phyloP scores from a whole-genome alignment of 2,797 vertebrate species.

The Remorina albescens region DNA sequence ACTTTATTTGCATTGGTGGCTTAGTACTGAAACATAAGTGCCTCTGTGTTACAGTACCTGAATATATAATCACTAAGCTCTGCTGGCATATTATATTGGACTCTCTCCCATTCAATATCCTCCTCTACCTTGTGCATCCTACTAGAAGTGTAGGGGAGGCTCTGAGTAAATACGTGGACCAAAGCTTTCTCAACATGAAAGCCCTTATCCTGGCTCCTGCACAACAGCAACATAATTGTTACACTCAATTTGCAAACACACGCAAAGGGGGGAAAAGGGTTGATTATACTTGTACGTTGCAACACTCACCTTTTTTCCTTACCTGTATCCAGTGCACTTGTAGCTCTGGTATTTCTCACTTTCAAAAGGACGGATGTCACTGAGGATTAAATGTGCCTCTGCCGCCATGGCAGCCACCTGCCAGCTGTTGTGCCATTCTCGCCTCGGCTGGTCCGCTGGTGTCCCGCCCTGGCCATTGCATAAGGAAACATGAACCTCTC shows the following conservation, averaged over 20 bases:
- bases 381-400: conserved; percentile 89
- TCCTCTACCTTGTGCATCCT: conserved; percentile 77
- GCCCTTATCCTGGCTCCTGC: conserved; percentile 95
- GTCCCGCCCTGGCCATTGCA: conserved; percentile 98
- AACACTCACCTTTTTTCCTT: conserved; percentile 74
- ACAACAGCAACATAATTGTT: conserved; percentile 38
- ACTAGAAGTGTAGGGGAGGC: conserved; percentile 75
- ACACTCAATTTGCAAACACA: conserved; percentile 28
- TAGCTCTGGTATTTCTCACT: conserved; percentile 85
- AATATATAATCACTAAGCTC: conserved; percentile 88
- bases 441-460: conserved; percentile 88
- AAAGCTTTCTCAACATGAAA: conserved; percentile 91
- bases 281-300: conserved; percentile 20
- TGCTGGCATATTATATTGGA: conserved; percentile 86
- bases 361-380: conserved; percentile 85
- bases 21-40: conserved; percentile 1
- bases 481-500: conserved; percentile 91
- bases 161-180: conserved; percentile 90
- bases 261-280: background rate
- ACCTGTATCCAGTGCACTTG: conserved; percentile 97
- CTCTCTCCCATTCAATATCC: conserved; percentile 71
- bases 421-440: conserved; percentile 99
- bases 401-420: conserved; percentile 94
- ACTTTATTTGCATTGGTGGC: background rate
- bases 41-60: conserved; percentile 82